Evolutionary conservation across 2,113 vertebrate genomes (phyloP).

Genomic region (Scytalopus superciliaris): DNA sequence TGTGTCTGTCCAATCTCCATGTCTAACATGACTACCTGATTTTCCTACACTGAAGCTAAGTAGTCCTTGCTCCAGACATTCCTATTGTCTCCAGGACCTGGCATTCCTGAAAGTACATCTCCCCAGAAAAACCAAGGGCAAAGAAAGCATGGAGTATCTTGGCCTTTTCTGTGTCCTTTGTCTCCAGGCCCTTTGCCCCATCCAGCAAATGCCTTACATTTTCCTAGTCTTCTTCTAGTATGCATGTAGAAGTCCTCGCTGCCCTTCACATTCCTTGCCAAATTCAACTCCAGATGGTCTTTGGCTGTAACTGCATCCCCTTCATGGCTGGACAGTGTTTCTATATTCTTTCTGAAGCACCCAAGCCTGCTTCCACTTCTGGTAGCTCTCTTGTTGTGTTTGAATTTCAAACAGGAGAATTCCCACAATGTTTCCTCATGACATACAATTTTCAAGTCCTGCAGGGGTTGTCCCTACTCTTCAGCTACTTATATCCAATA

Average conservation of each 20-base stretch:
- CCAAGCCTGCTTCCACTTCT: background rate
- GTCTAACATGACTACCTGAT: background rate
- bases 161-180: background rate
- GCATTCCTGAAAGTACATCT: background rate
- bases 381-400: background rate
- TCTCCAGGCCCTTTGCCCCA: background rate
- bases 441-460: background rate
- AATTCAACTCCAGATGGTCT: background rate
- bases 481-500: background rate
- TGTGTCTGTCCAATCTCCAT: background rate
- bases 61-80: background rate
- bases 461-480: background rate
- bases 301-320: background rate
- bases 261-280: background rate
- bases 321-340: background rate
- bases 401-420: background rate
- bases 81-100: background rate
- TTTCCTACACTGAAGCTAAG: background rate
- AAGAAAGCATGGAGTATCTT: background rate
- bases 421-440: background rate
- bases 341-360: background rate
- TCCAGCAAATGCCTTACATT: background rate
- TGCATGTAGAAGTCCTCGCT: background rate
- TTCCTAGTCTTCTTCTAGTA: background rate
- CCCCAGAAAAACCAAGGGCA: background rate